A percentile compares a stretch with the other conserved stretches of the same genome.
Conservation (phyloP, 1,140 invertebrate species). For the Panagrolaimus sp. region DNA sequence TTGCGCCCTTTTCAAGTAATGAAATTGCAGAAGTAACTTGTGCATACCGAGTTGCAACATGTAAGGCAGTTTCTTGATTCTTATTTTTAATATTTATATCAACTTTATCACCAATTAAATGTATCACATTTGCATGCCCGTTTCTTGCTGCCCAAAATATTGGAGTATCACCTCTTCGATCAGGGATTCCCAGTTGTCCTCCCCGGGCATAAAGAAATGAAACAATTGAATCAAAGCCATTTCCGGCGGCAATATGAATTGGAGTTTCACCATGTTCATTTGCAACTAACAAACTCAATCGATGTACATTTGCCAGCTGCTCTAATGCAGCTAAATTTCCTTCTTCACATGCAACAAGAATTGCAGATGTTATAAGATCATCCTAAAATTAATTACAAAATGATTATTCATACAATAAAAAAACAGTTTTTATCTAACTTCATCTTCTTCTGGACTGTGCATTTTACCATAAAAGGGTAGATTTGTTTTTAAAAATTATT, state of each 20-base stretch:
- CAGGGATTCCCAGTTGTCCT: constrained; percentile 61
- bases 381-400: constrained; percentile 59
- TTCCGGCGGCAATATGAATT: constrained; percentile 64
- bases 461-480: no score
- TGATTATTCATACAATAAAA: no score
- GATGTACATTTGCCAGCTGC: constrained; percentile 63
- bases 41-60: constrained; percentile 64
- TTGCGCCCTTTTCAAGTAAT: constrained; percentile 60
- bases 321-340: constrained; percentile 64
- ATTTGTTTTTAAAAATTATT: no score
- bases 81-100: constrained; percentile 33
- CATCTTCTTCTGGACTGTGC: no score
- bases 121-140: constrained; percentile 63
- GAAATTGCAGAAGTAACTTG: constrained; percentile 61
- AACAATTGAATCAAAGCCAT: constrained; percentile 64
- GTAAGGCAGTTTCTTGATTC: constrained; percentile 64
- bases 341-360: constrained; percentile 66
- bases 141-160: constrained; percentile 66
- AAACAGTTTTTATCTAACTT: no score
- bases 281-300: constrained; percentile 63
- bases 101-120: constrained; percentile 59
- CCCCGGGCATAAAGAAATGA: constrained; percentile 63
- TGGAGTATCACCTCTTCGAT: constrained; percentile 64
- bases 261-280: constrained; percentile 67
- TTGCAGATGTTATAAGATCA: constrained; percentile 64